These are phyloP conservation scores for Mastigias papua DNA, from an alignment of 30 jellyfish, hydroid and myxozoan species.

Conservation along the genomic window DNA sequence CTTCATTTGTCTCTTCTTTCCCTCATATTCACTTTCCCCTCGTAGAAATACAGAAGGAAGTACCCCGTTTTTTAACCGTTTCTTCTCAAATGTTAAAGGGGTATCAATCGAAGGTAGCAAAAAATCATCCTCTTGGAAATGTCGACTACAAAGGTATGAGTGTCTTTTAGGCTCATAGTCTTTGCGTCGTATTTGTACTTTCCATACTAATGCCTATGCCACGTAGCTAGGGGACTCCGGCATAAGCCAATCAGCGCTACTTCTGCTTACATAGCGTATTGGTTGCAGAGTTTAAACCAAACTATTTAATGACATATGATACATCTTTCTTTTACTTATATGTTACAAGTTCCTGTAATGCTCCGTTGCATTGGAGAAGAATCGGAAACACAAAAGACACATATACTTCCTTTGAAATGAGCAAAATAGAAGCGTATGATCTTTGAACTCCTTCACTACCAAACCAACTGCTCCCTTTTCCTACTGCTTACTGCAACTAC, in stretches of 20 bases:
- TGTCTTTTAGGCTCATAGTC: conserved; percentile 16
- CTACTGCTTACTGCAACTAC: too few relatives aligned
- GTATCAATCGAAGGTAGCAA: conserved; percentile 7
- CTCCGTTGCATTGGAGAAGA: too few relatives aligned
- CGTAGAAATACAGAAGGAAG: conserved; percentile 13
- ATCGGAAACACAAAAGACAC: too few relatives aligned
- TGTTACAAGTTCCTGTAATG: too few relatives aligned
- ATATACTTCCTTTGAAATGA: too few relatives aligned
- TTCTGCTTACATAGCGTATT: conserved; percentile 32
- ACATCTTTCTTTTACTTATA: too few relatives aligned
- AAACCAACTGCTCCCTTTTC: too few relatives aligned
- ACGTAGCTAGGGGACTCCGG: conserved; percentile 12
- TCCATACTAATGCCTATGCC: conserved; percentile 18
- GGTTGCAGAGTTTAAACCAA: too few relatives aligned
- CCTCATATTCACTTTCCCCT: conserved; percentile 18
- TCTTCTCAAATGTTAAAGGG: conserved; percentile 15
- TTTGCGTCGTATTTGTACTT: background rate
- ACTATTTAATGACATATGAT: too few relatives aligned
- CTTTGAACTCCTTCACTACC: too few relatives aligned
- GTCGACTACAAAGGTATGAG: conserved; percentile 7
- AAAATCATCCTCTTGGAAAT: conserved; percentile 8
- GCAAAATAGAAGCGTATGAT: too few relatives aligned
- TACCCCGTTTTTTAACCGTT: conserved; percentile 8
- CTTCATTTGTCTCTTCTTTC: conserved; percentile 11
- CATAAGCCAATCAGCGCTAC: conserved; percentile 22